Conservation (phyloP, 2,888 invertebrate genomes). For the Eupithecia subfuscata region DNA sequence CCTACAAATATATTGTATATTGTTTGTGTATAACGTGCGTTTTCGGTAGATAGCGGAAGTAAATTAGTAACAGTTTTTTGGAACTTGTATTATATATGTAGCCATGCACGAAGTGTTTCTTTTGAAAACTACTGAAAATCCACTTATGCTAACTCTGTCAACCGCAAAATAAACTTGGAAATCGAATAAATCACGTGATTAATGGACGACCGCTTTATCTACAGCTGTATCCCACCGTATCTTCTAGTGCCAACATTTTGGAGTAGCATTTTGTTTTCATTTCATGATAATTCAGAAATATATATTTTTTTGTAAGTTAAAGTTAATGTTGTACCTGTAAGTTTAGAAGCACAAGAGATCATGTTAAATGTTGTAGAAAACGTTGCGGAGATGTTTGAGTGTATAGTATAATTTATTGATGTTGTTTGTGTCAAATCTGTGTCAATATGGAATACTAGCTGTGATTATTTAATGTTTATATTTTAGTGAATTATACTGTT, state of each 20-base stretch:
- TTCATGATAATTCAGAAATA: background rate
- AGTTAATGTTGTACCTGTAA: background rate
- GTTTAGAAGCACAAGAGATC: background rate
- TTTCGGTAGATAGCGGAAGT: background rate
- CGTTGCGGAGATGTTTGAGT: background rate
- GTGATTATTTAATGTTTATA: constrained; percentile 21
- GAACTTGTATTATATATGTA: background rate
- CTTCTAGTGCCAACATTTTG: background rate
- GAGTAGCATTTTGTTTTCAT: background rate
- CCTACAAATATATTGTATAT: background rate
- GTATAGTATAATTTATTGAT: background rate
- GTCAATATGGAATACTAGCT: constrained; percentile 31
- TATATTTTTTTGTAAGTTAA: background rate
- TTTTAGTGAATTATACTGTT: background rate
- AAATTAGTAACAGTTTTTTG: background rate
- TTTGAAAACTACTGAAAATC: background rate
- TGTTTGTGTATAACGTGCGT: background rate
- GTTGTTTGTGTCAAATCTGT: constrained; percentile 30
- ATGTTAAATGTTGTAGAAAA: background rate
- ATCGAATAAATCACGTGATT: too few species aligned
- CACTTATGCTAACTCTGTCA: too few species aligned
- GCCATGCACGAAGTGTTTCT: background rate
- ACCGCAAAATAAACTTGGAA: background rate
- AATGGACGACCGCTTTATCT: too few species aligned
- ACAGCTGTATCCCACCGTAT: too few species aligned